Evolutionary conservation across 2,797 vertebrate genomes (phyloP), one percentile per base, ranked within the genome.

Genomic region (Halcyon chelicuti): DNA sequence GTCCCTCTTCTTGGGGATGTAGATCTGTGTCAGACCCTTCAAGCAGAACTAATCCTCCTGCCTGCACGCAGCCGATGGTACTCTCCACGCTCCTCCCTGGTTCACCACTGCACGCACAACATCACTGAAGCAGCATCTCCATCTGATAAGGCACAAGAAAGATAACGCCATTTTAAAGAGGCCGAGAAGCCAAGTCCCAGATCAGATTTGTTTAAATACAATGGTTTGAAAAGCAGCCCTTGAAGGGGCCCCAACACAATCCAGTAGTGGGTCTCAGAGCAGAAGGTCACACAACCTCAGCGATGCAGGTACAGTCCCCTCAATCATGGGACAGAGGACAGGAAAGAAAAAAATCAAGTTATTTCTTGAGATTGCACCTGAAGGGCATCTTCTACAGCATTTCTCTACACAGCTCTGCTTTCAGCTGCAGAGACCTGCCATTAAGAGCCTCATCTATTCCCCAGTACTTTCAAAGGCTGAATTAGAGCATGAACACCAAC

Each of bases 41-140:
- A 62, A 90, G 93, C 85, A 83, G 91, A 83, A 93, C 93, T 85
- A 83, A 96, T 78, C 67, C 78, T 55, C 54, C 74, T 29, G 76
- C 57, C 19, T 37, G 57, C 49, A 68, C 3, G 0, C 17, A 29
- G 79, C 84, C 78, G 42, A 54, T 25, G 0, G 37, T 26, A 5
- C 75, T 49, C 86, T 44, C 46, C 52, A 33, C 26, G 55, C 78
- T 83, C 49, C 70, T 81, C 3, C 1, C 39, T 15, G 55, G 20
- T 3, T 63, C 87, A 47, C 46, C 33, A 10, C 73, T 29, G 52
- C 37, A 67, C 1, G 3, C 17, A 1, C 42, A 20, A 10, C 65
- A 44, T 29, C 68, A 12, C 55, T 7, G n/a, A 52, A 47, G 57
- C 37, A 52, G n/a, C 61, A 71, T 17, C 90, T 87, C 2, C 2